Base-by-base conservation (phyloP, 2,888 invertebrate species). In the Drosophila sordidapex region DNA sequence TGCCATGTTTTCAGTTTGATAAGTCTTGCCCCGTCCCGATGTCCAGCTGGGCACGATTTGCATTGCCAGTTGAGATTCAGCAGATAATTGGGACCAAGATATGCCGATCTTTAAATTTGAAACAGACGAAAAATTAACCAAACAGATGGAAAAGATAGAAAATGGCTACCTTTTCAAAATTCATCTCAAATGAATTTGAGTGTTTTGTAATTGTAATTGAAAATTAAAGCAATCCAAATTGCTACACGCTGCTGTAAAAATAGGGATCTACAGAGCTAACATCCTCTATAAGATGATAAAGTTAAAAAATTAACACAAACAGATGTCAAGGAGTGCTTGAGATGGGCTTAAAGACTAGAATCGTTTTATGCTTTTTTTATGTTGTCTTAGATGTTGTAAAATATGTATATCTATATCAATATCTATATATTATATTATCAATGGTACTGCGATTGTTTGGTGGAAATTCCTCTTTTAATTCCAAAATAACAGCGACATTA, bases 1-100 rank as follows among this genome's bases (percentile, higher is more conserved):
- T 60, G 71, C 70, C 62, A 76, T 74, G 64, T 82, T 74, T 76
- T 70, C 59, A 67, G 54, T 88, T 88, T 79, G 73, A 84, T 90
- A 79, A 69, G 71, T 57, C 51, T 61, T 56, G 43, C 33, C 36
- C 48, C 25, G 40, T 54, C 33, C 40, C 21, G 53, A 54, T 74
- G 54, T 87, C 85, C 90, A 89, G 90, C 90, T 90, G 90, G 56
- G 85, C 59, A 11, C 46, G 53, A 60, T 62, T 65, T 56, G 57
- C 15, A 52, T 68, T 51, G 60, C 46, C 61, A 60, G 35, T 70
- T 71, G 54, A 74, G 81, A 81, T 90, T 80, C 71, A 49, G 18
- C 29, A 67, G 87, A 83, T 90, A 83, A 87, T 83, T 88, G 74
- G 52, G 13, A 54, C 29, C 31, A 29, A 65, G 58, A 60, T 65